Conservation (phyloP, 1,140 invertebrate genomes). For the Drusus annulatus region DNA sequence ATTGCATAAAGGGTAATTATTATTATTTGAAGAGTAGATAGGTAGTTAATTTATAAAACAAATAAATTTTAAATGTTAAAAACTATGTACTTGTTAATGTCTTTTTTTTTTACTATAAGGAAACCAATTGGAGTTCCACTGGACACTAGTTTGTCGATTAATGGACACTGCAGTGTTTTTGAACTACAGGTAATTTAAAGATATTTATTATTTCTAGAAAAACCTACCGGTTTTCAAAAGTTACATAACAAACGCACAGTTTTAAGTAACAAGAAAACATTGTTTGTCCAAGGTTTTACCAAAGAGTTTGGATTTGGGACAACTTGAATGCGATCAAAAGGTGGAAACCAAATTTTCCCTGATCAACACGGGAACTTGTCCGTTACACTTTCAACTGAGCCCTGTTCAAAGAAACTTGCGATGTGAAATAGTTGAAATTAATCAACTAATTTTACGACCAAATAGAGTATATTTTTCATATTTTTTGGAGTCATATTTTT, state of each 20-base stretch:
- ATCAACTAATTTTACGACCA: neutral
- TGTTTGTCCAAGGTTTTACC: conserved; percentile 11
- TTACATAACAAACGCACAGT: no score
- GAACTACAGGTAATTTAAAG: neutral
- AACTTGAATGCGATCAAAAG: neutral
- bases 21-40: neutral
- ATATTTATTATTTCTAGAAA: no score
- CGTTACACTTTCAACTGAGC: conserved; percentile 19
- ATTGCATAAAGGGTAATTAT: conserved; percentile 64
- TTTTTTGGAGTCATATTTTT: conserved; percentile 14
- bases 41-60: no score
- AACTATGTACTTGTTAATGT: neutral
- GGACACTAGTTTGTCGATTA: neutral
- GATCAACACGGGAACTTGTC: neutral
- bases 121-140: conserved; percentile 15
- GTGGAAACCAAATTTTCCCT: conserved; percentile 23
- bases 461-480: no score
- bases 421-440: neutral
- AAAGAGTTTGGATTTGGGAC: conserved; percentile 20
- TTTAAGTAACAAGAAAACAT: neutral
- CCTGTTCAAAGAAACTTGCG: conserved; percentile 14
- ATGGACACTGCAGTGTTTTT: neutral
- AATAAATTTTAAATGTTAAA: no score
- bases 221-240: no score
- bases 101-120: neutral